Evolutionary conservation across 37 sponge, comb jelly and placozoan genomes (phyloP).

Genomic region (Agelas oroides): DNA sequence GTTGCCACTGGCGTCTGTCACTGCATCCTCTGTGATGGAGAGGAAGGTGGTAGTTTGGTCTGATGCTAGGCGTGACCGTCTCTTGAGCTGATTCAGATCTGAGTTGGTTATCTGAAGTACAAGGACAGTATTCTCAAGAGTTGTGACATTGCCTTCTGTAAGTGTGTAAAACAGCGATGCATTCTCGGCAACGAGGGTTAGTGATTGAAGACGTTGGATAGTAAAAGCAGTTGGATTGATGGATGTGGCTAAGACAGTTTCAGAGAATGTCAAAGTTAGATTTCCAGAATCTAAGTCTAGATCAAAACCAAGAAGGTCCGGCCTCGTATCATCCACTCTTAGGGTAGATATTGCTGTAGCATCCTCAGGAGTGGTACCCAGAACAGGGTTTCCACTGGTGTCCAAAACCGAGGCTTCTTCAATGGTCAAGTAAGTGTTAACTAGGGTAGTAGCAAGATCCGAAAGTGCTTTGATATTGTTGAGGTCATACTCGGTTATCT

Average conservation of each 20-base stretch:
- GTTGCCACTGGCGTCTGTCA: slow-evolving; percentile 75
- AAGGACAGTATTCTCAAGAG: slow-evolving; percentile 56
- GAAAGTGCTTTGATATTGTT: slow-evolving; percentile 75
- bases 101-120: slow-evolving; percentile 43
- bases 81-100: slow-evolving; percentile 79
- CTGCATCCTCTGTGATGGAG: slow-evolving; percentile 37
- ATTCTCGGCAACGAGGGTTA: slow-evolving; percentile 22
- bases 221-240: slow-evolving; percentile 60
- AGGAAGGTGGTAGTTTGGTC: slow-evolving; percentile 58
- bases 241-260: slow-evolving; percentile 63
- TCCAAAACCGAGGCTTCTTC: slow-evolving; percentile 61
- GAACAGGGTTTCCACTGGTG: slow-evolving; percentile 69
- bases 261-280: slow-evolving; percentile 81
- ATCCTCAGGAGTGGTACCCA: slow-evolving; percentile 11
- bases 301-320: slow-evolving; percentile 60
- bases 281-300: slow-evolving; percentile 78
- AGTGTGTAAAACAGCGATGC: slow-evolving; percentile 53
- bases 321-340: slow-evolving; percentile 62
- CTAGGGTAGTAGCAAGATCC: slow-evolving; percentile 51
- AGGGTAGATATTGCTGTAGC: slow-evolving; percentile 39
- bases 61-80: slow-evolving; percentile 52
- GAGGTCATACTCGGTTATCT: slow-evolving; percentile 66
- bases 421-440: slow-evolving; percentile 75
- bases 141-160: slow-evolving; percentile 33
- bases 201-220: slow-evolving; percentile 33